Percentiles rank a stretch among this genome's conserved stretches.
phyloP scores from a whole-genome alignment of 2,113 vertebrate genomes.

The Tachysurus vachellii region DNA sequence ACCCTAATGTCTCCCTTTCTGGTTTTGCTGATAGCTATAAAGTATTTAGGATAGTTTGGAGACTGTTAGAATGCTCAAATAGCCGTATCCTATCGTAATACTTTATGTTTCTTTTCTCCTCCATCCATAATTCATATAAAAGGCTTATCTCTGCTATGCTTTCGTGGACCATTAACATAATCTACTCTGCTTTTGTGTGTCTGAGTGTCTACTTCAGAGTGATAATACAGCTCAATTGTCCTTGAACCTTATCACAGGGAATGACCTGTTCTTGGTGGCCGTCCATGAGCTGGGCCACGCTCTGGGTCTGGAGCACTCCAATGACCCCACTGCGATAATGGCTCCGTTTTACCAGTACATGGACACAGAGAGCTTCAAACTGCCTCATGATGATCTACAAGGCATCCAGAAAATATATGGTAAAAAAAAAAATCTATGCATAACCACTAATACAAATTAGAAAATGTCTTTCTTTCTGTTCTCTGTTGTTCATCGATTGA shows the following conservation, averaged over 20 bases:
- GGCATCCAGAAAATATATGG: conserved; percentile 82
- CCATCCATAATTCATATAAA: not conserved
- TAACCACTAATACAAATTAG: not conserved
- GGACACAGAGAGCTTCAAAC: conserved; percentile 79
- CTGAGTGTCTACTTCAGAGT: conserved; percentile 2
- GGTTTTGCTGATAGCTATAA: not conserved
- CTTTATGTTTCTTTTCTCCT: not conserved
- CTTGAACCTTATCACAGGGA: conserved; percentile 22
- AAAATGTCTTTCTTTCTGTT: not conserved
- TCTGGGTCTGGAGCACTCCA: conserved; percentile 79
- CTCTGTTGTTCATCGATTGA: not conserved
- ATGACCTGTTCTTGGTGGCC: conserved; percentile 78
- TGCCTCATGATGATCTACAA: conserved; percentile 80
- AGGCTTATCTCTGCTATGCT: not conserved
- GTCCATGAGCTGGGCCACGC: conserved; percentile 81
- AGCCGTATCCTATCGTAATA: not conserved
- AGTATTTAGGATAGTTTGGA: not conserved
- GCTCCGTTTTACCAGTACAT: conserved; percentile 82
- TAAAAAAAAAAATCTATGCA: conserved; percentile 52
- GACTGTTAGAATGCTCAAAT: not conserved
- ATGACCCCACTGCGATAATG: conserved; percentile 80
- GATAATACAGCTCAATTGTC: not conserved
- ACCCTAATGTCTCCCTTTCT: not conserved
- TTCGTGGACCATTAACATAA: not conserved
- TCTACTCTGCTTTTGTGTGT: not conserved